These are phyloP conservation scores for Trogon melanurus DNA, from an alignment of 2,113 vertebrate species.

Conservation along the genomic window DNA sequence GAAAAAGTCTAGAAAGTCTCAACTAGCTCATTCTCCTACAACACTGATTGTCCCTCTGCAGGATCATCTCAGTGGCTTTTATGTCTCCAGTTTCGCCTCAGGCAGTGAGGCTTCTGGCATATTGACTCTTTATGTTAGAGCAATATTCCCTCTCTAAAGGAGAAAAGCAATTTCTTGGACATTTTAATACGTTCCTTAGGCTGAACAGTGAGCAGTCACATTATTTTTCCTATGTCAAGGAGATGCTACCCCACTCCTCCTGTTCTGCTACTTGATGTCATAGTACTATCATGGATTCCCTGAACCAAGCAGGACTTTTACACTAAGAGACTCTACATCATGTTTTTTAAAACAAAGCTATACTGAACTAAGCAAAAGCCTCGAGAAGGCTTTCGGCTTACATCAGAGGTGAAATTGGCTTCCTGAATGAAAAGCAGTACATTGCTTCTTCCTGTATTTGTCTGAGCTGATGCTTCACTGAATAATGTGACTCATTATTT, in stretches of 20 bases:
- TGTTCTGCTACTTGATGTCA: background rate
- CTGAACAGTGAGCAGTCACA: background rate
- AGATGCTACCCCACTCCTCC: background rate
- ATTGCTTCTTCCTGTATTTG: background rate
- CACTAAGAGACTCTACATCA: fast-evolving
- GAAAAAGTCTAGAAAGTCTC: background rate
- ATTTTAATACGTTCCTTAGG: background rate
- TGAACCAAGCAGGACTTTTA: background rate
- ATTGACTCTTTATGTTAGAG: background rate
- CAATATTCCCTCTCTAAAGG: background rate
- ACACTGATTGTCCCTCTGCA: background rate
- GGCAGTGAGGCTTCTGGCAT: background rate
- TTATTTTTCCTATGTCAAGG: background rate
- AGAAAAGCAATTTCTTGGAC: constrained; percentile 1
- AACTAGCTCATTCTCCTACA: background rate
- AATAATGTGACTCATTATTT: constrained; percentile 52
- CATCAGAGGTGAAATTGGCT: background rate
- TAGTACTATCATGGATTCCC: background rate
- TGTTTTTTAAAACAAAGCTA: background rate
- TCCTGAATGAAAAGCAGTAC: background rate
- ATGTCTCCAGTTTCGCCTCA: background rate
- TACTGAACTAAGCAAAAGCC: background rate
- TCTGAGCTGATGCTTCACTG: constrained; percentile 36
- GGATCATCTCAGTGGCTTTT: background rate
- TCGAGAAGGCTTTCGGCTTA: background rate